Evolutionary conservation across 2,888 invertebrate genomes (phyloP).

Genomic region (Diachrysia chrysitis): DNA sequence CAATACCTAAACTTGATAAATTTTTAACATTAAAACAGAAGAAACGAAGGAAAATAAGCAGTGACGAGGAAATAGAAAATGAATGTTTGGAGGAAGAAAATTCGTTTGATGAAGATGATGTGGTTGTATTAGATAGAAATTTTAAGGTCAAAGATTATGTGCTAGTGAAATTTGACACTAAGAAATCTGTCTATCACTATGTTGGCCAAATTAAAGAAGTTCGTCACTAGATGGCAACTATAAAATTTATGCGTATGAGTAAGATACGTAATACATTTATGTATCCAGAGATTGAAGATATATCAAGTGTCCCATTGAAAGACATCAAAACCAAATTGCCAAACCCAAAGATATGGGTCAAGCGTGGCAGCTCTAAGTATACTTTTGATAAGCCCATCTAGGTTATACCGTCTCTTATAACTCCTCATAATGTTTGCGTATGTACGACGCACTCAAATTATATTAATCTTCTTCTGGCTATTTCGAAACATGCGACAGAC

Average conservation of each 20-base stretch:
- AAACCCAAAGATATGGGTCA: slow-evolving; percentile 28
- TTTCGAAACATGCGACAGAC: no score
- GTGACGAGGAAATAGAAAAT: no score
- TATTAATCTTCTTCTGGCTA: no score
- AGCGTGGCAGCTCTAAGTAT: slow-evolving; percentile 30
- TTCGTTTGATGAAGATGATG: slow-evolving; percentile 45
- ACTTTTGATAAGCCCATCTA: slow-evolving; percentile 36
- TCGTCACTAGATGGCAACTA: slow-evolving; percentile 47
- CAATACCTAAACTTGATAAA: no score
- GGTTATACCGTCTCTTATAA: slow-evolving; percentile 35
- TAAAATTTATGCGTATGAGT: slow-evolving; percentile 50
- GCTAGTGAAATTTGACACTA: slow-evolving; percentile 45
- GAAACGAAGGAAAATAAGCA: no score
- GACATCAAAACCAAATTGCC: slow-evolving; percentile 40
- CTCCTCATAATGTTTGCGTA: no score
- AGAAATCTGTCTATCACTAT: slow-evolving; percentile 48
- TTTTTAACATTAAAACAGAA: no score
- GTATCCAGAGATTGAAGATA: slow-evolving; percentile 30
- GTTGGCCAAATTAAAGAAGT: slow-evolving; percentile 46
- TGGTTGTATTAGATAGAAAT: slow-evolving; percentile 39
- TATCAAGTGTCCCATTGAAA: slow-evolving; percentile 29
- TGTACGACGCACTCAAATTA: no score
- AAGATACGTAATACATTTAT: slow-evolving; percentile 47
- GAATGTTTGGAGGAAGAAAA: background rate
- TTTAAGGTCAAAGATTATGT: slow-evolving; percentile 43